A percentile compares a stretch with the other conserved stretches of the same genome.
phyloP scores from a whole-genome alignment of 1,140 invertebrate genomes.

The Argopecten irradians region DNA sequence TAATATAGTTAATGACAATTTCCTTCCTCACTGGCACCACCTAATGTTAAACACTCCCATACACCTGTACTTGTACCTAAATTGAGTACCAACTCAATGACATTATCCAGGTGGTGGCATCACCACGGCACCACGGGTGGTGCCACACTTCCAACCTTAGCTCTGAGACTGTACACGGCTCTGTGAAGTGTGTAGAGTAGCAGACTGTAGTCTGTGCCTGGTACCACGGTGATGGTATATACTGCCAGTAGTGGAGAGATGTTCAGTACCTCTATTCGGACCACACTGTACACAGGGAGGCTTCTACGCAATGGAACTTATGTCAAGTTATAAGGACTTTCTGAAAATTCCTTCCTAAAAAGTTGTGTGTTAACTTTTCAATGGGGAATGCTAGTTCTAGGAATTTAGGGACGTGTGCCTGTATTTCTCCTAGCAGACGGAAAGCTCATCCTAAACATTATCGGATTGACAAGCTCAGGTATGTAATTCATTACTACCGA shows the following conservation, averaged over 20 bases:
- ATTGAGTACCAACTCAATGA: background rate
- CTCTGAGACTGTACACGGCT: background rate
- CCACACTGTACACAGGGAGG: background rate
- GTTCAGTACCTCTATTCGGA: background rate
- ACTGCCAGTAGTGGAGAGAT: background rate
- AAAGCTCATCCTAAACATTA: constrained; percentile 34
- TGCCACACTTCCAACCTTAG: background rate
- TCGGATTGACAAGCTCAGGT: background rate
- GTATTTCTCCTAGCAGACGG: constrained; percentile 23
- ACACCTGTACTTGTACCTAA: background rate
- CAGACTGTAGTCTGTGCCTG: background rate
- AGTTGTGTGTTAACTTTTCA: background rate
- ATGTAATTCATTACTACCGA: background rate
- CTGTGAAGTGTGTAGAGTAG: background rate
- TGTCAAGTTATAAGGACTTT: background rate
- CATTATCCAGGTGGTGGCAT: background rate
- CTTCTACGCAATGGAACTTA: background rate
- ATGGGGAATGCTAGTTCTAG: constrained; percentile 41
- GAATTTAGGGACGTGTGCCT: constrained; percentile 4
- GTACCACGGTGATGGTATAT: background rate
- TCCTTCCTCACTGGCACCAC: background rate
- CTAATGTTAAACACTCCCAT: background rate
- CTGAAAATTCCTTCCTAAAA: background rate
- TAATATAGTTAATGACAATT: background rate
- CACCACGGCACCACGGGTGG: background rate